Evolutionary conservation across 2,888 invertebrate genomes (phyloP), one percentile per base, ranked within the genome.

Genomic region (Argyresthia goedartella): DNA sequence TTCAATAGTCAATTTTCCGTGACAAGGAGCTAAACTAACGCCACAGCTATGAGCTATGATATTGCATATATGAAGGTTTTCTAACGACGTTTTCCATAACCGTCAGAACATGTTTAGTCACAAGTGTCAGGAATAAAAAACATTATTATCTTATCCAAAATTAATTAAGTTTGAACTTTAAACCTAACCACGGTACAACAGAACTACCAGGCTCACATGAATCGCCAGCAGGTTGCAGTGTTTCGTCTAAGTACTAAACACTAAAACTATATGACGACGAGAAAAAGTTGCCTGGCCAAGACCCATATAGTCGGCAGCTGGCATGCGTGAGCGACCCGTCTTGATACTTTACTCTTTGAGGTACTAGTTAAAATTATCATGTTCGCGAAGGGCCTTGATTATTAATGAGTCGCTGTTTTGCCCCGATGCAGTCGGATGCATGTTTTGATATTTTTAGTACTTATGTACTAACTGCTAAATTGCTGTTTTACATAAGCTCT

Each of bases 201-300:
- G 25, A 25, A 47, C 33, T 47, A 47, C 47, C 33, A 47, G 47
- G 47, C 33, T 1, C 1, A 11, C 47, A 47, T 47, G 7, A 25
- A 11, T 44, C 25, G 13, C 11, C 10, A 25, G 33, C n/a, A 39
- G 4, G 39, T 39, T n/a, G 10, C 9, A 39, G 10, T n/a, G 39
- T 39, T 60, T 70, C 70, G 69, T 69, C 75, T 41, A 41, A 74
- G 76, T 72, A 73, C 71, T 74, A 71, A 69, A 76, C 44, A 43
- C 44, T 49, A 49, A 50, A 35, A 35, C 43, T 25, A 34, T n/a
- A 7, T 6, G 25, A 25, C 25, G 25, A 36, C 49, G 45, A 86
- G 86, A 86, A 86, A 85, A 86, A 86, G 85, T 86, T 85, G 84
- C 75, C 74, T 80, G 85, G 77, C 86, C 86, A 85, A 85, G 86